Base-by-base conservation (phyloP, 2,113 vertebrate species). In the Ursus arctos region DNA sequence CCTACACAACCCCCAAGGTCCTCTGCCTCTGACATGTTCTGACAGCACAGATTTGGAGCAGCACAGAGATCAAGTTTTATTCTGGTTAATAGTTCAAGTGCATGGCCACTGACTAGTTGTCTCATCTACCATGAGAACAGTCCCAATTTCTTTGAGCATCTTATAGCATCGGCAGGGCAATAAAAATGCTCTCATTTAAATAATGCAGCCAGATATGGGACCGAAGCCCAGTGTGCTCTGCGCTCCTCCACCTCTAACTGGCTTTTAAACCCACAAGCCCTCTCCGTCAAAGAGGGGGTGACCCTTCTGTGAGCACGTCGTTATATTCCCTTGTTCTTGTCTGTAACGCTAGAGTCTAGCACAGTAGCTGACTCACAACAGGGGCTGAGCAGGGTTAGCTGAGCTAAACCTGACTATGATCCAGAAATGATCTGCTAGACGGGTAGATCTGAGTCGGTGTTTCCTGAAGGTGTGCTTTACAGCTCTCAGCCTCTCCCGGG, bases 211-310 rank as follows among this genome's bases (percentile, higher is more conserved):
- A 0, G 24, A 36, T 43, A 47, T 15, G 77, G n/a, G 77, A 88
- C 59, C 0, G 4, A 51, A 85, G 16, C 53, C 51, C 33, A 43
- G 19, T 12, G 47, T 19, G 6, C n/a, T 91, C 79, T 95, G 94
- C 51, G 47, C 55, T 43, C 36, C 82, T 95, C 49, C 59, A 59
- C 43, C 24, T 92, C 40, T 22, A 71, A 36, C 53, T 85, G 86
- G n/a, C 9, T 69, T 97, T 90, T 79, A 96, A 86, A 77, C 40
- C 76, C 83, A 96, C 28, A 80, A 85, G 47, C 40, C 14, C 72
- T 91, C 90, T 67, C 67, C 31, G 24, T 72, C 49, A 16, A 92
- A 51, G 31, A 94, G 61, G 22, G 3, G 22, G 26, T 57, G 55
- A 55, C 28, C 61, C n/a, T 61, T 86, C 94, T 24, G 6, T 28